A percentile compares a stretch with the other conserved stretches of the same genome.
Conservation (phyloP, 64 coral and sea anemone species). For the Porites lutea region DNA sequence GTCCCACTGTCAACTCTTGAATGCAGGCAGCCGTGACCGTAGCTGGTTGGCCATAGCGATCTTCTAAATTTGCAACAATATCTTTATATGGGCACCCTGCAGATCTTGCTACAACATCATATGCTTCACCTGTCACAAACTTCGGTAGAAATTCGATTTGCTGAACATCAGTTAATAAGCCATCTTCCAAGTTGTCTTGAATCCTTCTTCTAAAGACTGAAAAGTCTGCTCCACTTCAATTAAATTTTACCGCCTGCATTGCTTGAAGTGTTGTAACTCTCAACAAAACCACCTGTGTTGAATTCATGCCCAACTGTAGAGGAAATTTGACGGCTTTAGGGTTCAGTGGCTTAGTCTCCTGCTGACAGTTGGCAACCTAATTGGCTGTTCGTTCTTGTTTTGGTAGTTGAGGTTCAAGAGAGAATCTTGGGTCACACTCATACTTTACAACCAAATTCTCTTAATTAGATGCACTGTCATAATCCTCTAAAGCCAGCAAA, state of each 20-base stretch:
- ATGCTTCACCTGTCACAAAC: constrained; percentile 67
- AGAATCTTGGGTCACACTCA: neutral
- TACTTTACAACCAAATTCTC: neutral
- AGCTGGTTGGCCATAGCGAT: constrained; percentile 62
- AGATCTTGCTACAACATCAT: constrained; percentile 58
- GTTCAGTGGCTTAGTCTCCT: neutral
- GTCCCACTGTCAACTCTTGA: constrained; percentile 33
- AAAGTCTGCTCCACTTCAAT: constrained; percentile 65
- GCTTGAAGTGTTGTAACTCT: constrained; percentile 62
- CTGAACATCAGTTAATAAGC: constrained; percentile 55
- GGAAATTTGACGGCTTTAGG: neutral
- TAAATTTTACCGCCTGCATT: constrained; percentile 79
- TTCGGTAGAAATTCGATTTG: constrained; percentile 74
- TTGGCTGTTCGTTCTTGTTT: neutral
- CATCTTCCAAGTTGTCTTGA: constrained; percentile 59
- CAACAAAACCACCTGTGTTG: neutral
- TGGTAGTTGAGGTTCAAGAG: neutral
- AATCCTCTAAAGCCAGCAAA: neutral
- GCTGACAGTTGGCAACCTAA: neutral
- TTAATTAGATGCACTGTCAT: neutral
- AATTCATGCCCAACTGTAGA: neutral
- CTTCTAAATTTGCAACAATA: constrained; percentile 50
- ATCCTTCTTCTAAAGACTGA: constrained; percentile 59
- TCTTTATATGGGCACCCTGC: constrained; percentile 72
- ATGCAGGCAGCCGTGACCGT: constrained; percentile 60